Conservation (phyloP, 2,888 invertebrate genomes). For the Pseudeuparius sepicola region DNA sequence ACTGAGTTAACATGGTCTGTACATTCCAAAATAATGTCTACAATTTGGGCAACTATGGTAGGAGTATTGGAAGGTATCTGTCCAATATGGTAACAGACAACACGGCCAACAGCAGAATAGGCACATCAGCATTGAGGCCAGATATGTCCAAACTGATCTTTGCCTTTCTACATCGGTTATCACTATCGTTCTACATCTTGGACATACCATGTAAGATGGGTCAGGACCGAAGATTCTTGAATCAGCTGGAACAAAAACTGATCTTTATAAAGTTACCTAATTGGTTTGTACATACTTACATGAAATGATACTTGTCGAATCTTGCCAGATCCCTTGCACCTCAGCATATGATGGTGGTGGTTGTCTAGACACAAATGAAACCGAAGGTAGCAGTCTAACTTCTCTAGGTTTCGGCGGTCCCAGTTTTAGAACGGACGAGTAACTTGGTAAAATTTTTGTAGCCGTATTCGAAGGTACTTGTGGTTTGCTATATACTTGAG, state of each 20-base stretch:
- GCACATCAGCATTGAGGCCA: constrained; percentile 35
- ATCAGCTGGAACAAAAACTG: constrained; percentile 26
- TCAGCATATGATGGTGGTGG: constrained; percentile 31
- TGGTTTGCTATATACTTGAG: too few relatives aligned
- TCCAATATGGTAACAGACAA: constrained; percentile 36
- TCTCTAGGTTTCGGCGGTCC: constrained; percentile 24
- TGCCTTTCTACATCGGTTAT: constrained; percentile 31
- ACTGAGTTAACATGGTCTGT: constrained; percentile 36
- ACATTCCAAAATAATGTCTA: constrained; percentile 34
- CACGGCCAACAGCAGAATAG: constrained; percentile 38
- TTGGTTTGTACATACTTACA: constrained; percentile 19
- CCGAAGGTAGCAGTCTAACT: too few relatives aligned
- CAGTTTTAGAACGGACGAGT: constrained; percentile 32
- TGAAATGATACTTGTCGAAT: constrained; percentile 23
- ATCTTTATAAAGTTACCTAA: too few relatives aligned
- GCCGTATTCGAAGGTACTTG: too few relatives aligned
- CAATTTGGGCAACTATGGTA: constrained; percentile 37
- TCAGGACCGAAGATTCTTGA: constrained; percentile 33
- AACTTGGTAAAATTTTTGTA: too few relatives aligned
- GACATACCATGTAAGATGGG: constrained; percentile 34
- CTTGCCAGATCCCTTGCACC: constrained; percentile 27
- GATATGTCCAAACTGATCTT: constrained; percentile 33
- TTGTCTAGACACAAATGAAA: constrained; percentile 23
- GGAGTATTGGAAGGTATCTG: constrained; percentile 35
- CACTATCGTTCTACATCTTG: constrained; percentile 32